phyloP scores from a whole-genome alignment of 2,888 invertebrate genomes.

The Eulithis prunata region DNA sequence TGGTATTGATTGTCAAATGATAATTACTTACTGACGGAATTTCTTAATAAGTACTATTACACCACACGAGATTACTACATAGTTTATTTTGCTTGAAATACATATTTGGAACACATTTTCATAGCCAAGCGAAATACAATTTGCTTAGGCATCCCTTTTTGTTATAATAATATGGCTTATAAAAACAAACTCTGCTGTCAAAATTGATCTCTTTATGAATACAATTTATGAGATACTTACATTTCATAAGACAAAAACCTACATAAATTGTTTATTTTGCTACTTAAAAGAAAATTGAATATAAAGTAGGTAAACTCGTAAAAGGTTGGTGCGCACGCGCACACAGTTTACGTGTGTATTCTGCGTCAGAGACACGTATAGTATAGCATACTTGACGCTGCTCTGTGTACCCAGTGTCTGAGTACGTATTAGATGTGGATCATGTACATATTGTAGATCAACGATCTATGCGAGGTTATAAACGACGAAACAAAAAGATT shows the following conservation, averaged over 20 bases:
- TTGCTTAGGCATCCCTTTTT: neutral
- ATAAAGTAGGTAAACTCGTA: constrained; percentile 16
- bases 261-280: constrained; percentile 15
- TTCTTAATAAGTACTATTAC: no score
- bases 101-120: no score
- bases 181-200: no score
- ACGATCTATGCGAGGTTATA: constrained; percentile 58
- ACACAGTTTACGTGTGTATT: constrained; percentile 36
- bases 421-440: constrained; percentile 56
- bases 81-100: no score
- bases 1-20: neutral
- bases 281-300: constrained; percentile 11
- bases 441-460: constrained; percentile 61
- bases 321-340: constrained; percentile 29
- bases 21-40: no score
- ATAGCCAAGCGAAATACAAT: no score
- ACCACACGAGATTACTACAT: no score
- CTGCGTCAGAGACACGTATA: constrained; percentile 46
- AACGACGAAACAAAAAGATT: constrained; percentile 50
- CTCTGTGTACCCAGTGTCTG: constrained; percentile 38
- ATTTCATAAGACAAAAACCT: constrained; percentile 13
- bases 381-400: constrained; percentile 38
- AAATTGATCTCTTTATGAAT: no score
- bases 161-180: no score
- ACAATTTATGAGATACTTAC: no score